Conservation (phyloP, 2,797 vertebrate species). For the Acanthurus tractus region DNA sequence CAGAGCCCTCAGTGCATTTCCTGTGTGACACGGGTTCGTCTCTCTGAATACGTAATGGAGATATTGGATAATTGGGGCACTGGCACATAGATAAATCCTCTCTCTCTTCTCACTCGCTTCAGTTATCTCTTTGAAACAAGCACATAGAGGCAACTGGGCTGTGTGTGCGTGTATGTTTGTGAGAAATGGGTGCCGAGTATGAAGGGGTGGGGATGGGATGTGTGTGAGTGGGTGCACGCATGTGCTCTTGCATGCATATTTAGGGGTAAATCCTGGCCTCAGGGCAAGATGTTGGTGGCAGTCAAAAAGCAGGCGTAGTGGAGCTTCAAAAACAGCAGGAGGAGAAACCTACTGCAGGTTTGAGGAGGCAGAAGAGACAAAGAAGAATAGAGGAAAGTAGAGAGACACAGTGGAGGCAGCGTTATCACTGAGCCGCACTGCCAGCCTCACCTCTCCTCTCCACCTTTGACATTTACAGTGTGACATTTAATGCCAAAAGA, state of each 20-base stretch:
- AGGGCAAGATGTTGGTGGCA: slow-evolving; percentile 79
- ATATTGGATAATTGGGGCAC: slow-evolving; percentile 81
- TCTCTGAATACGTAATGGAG: slow-evolving; percentile 77
- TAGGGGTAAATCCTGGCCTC: slow-evolving; percentile 75
- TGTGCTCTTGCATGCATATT: slow-evolving; percentile 62
- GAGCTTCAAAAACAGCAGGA: slow-evolving; percentile 58
- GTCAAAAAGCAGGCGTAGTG: slow-evolving; percentile 58
- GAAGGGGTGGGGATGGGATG: slow-evolving; percentile 16
- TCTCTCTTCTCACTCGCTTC: slow-evolving; percentile 55
- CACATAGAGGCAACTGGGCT: slow-evolving; percentile 63
- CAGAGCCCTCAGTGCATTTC: slow-evolving; percentile 61
- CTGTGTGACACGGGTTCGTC: slow-evolving; percentile 59
- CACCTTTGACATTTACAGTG: slow-evolving; percentile 78
- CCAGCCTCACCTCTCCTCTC: slow-evolving; percentile 54
- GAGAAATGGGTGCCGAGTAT: not conserved
- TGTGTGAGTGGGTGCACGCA: slow-evolving; percentile 17
- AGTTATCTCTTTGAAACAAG: slow-evolving; percentile 80
- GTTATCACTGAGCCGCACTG: slow-evolving; percentile 36
- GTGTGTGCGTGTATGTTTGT: slow-evolving; percentile 40
- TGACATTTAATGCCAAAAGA: slow-evolving; percentile 76
- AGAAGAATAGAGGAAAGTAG: slow-evolving; percentile 24
- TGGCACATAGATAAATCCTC: slow-evolving; percentile 78
- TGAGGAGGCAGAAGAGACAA: slow-evolving; percentile 40
- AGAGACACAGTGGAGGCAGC: slow-evolving; percentile 24
- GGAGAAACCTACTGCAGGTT: slow-evolving; percentile 34